Evolutionary conservation across 1,140 invertebrate genomes (phyloP).

Genomic region (Eufriesea mexicana): DNA sequence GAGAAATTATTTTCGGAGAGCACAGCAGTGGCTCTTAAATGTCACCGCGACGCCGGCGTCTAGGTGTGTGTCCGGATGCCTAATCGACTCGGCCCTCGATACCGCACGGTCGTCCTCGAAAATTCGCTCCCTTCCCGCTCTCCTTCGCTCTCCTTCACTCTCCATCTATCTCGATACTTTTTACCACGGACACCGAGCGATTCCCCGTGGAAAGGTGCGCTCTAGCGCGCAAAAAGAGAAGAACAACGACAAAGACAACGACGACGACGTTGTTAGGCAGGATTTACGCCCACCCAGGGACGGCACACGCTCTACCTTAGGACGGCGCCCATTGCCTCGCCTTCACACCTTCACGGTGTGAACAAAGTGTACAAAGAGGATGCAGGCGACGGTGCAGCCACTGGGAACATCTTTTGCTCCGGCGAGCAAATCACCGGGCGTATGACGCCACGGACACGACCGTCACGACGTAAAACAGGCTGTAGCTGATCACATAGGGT

Average conservation of each 20-base stretch:
- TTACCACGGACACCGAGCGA: conserved; percentile 18
- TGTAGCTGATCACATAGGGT: conserved; percentile 3
- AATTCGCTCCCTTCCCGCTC: background rate
- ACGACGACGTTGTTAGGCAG: conserved; percentile 27
- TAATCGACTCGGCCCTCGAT: background rate
- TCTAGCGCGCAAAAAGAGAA: conserved; percentile 58
- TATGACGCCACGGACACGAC: conserved; percentile 65
- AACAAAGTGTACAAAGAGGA: conserved; percentile 76
- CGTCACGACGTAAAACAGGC: conserved; percentile 31
- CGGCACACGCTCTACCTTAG: conserved; percentile 50
- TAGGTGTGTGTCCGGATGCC: background rate
- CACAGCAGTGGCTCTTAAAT: conserved; percentile 7
- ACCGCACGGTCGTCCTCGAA: conserved; percentile 1
- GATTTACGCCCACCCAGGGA: conserved; percentile 46
- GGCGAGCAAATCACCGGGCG: conserved; percentile 75
- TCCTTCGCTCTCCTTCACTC: too few relatives aligned
- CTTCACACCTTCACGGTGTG: conserved; percentile 68
- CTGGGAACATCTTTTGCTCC: conserved; percentile 77
- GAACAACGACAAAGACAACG: conserved; percentile 12
- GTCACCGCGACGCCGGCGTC: background rate
- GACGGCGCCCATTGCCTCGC: conserved; percentile 43
- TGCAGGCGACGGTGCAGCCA: conserved; percentile 77
- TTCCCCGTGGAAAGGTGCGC: conserved; percentile 44
- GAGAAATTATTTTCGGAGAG: conserved; percentile 17
- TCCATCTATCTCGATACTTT: conserved; percentile 20